Evolutionary conservation across 2,797 vertebrate genomes (phyloP), one percentile per base, ranked within the genome.

Genomic region (Saguinus oedipus): DNA sequence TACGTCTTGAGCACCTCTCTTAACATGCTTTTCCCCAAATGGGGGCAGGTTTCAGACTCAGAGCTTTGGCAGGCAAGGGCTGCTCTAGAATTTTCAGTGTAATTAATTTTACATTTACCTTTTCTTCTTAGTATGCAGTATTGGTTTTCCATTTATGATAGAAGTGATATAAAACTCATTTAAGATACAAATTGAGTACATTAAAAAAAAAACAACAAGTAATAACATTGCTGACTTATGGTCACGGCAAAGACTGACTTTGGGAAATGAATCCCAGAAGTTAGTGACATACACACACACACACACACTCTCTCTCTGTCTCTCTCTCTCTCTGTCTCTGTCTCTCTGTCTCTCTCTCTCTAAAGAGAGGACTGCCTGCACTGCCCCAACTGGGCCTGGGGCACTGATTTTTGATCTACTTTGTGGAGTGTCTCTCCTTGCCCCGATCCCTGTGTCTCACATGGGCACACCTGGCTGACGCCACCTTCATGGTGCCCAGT

Each of bases 161-260:
- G 64, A 68, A n/a, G 7, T 55, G 33, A 80, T 57, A 50, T 88
- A 92, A 79, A 88, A 82, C 64, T 88, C 70, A 81, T 50, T 88
- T 76, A 83, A 90, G 48, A 83, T n/a, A 64, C 44, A 87, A 83
- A 79, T 24, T 75, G 12, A 92, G 33, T 57, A 91, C 12, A 75
- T 86, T 57, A 74, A 86, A 92, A 92, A 33, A 87, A 95, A 95
- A 88, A 81, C 90, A 85, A 91, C 90, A 85, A 91, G 48, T 94
- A 88, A 82, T 70, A n/a, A 14, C 61, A 72, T 53, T 79, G 19
- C 20, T 95, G 85, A 94, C 27, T 55, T 87, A 53, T 9, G 64
- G 33, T n/a, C 64, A n/a, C n/a, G 33, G 33, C 15, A 68, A 68
- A n/a, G 4, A 19, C 64, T 68, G 64, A 68, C 64, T 4, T 68